Evolutionary conservation across 1,140 invertebrate genomes (phyloP).

Genomic region (Drosophila triauraria): DNA sequence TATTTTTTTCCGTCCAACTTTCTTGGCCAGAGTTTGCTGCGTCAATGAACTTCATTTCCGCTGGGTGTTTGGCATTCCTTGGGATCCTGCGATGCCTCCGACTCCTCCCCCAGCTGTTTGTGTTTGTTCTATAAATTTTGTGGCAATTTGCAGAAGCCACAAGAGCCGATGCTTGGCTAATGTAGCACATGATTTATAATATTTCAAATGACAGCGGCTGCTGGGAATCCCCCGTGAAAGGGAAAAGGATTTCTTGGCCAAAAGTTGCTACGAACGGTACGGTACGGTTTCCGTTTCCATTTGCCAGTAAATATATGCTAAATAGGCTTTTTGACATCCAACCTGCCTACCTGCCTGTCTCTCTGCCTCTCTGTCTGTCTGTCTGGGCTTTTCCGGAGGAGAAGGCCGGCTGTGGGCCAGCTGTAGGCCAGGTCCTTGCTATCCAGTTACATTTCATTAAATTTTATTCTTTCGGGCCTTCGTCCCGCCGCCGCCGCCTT

Average conservation of each 20-base stretch:
- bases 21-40: conserved; percentile 32
- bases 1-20: not conserved
- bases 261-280: conserved; percentile 23
- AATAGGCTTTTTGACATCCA: conserved; percentile 83
- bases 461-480: conserved; percentile 80
- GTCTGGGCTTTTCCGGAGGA: conserved; percentile 15
- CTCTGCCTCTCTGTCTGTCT: conserved; percentile 17
- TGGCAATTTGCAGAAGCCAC: conserved; percentile 75
- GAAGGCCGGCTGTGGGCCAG: conserved; percentile 26
- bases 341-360: conserved; percentile 44
- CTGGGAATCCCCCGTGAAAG: conserved; percentile 22
- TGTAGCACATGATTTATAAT: conserved; percentile 84
- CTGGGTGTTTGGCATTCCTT: conserved; percentile 18
- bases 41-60: conserved; percentile 44
- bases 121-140: conserved; percentile 75
- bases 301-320: conserved; percentile 78
- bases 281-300: conserved; percentile 22
- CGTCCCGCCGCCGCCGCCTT: conserved; percentile 36
- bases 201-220: conserved; percentile 73
- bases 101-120: conserved; percentile 23
- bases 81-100: not conserved
- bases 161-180: conserved; percentile 71
- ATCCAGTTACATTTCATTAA: conserved; percentile 84
- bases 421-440: conserved; percentile 38
- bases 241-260: conserved; percentile 69